Conservation (phyloP, 1,140 invertebrate species). For the Meloidogyne exigua region DNA sequence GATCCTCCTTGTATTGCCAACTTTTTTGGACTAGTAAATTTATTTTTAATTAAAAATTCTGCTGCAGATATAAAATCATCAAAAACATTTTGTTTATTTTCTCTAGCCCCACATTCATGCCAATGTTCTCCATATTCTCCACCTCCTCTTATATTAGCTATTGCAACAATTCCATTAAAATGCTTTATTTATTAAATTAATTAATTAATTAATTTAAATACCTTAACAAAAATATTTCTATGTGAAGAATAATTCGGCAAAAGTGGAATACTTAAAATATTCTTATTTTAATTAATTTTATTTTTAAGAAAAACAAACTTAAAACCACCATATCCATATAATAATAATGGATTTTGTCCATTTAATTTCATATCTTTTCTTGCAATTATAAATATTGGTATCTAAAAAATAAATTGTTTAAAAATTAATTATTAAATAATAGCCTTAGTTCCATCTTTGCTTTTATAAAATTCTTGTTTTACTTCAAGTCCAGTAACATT, state of each 20-base stretch:
- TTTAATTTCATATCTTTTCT: constrained; percentile 74
- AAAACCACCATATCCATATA: constrained; percentile 85
- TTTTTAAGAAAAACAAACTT: constrained; percentile 61
- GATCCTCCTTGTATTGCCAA: constrained; percentile 88
- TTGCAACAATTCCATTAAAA: constrained; percentile 81
- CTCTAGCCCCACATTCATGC: constrained; percentile 85
- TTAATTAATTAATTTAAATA: background rate
- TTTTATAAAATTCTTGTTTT: constrained; percentile 86
- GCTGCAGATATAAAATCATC: constrained; percentile 93
- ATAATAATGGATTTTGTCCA: constrained; percentile 75
- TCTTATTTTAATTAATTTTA: background rate
- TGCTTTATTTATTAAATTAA: constrained; percentile 61
- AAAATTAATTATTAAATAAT: constrained; percentile 3
- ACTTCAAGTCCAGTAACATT: constrained; percentile 78
- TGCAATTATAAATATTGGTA: constrained; percentile 94
- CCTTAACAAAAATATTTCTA: constrained; percentile 82
- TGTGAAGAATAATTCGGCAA: constrained; percentile 80
- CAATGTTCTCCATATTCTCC: constrained; percentile 90
- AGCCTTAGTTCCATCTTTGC: constrained; percentile 85
- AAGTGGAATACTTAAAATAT: constrained; percentile 83
- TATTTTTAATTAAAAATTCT: constrained; percentile 80
- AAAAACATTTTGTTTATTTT: constrained; percentile 95
- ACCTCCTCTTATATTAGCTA: constrained; percentile 91
- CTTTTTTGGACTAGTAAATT: constrained; percentile 76
- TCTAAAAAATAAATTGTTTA: background rate